A percentile compares a stretch with the other conserved stretches of the same genome.
phyloP scores from a whole-genome alignment of 2,888 invertebrate species.

The Ichneumon xanthorius region DNA sequence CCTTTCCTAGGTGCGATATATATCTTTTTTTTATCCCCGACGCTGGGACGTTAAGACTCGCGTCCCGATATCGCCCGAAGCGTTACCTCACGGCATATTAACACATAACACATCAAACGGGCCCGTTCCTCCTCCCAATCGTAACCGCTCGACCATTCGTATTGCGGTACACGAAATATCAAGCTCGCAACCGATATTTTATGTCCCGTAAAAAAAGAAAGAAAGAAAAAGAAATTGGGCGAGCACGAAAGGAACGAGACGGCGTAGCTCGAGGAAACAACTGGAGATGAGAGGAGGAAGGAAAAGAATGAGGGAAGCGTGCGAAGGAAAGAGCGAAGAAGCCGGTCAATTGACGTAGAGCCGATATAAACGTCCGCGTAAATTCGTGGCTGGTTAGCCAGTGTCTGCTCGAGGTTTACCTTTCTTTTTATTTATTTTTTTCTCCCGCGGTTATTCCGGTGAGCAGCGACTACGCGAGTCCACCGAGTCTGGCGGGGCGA shows the following conservation, averaged over 20 bases:
- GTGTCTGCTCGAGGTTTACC: slow-evolving; percentile 27
- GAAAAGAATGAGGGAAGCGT: slow-evolving; percentile 48
- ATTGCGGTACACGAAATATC: slow-evolving; percentile 60
- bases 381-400: slow-evolving; percentile 81
- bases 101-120: slow-evolving; percentile 82
- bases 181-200: slow-evolving; percentile 65
- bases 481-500: slow-evolving; percentile 2
- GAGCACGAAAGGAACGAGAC: slow-evolving; percentile 11
- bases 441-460: slow-evolving; percentile 34
- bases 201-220: slow-evolving; percentile 64
- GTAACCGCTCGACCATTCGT: slow-evolving; percentile 35
- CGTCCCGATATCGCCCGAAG: slow-evolving; percentile 63
- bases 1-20: background rate
- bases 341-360: slow-evolving; percentile 78
- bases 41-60: slow-evolving; percentile 19
- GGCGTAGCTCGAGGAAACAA: slow-evolving; percentile 39
- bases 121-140: slow-evolving; percentile 46
- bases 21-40: slow-evolving; percentile 43
- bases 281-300: slow-evolving; percentile 16
- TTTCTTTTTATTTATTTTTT: background rate
- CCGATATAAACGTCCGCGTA: slow-evolving; percentile 82
- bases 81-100: slow-evolving; percentile 76
- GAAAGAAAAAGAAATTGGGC: background rate
- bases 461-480: slow-evolving; percentile 33
- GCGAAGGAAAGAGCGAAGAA: slow-evolving; percentile 68